These are phyloP conservation scores for Leucophenga montana DNA, from an alignment of 2,888 invertebrate species.

Conservation along the genomic window DNA sequence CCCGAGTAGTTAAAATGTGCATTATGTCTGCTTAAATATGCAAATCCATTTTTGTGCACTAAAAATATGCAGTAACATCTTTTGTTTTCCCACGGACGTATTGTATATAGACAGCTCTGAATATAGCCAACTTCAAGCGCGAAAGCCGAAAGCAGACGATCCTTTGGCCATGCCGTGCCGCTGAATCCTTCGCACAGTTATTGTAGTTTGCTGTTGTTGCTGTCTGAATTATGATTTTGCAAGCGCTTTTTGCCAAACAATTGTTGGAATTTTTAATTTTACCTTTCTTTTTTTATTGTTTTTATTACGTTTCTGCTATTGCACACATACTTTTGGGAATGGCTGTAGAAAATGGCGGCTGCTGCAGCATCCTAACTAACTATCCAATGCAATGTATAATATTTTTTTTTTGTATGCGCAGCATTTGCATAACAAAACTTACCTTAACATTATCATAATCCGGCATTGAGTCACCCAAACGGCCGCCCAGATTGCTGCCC, in stretches of 20 bases:
- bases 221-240: conserved; percentile 24
- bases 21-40: conserved; percentile 51
- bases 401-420: neutral
- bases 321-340: too few relatives aligned
- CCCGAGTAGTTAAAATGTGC: conserved; percentile 37
- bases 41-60: conserved; percentile 51
- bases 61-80: conserved; percentile 54
- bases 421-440: conserved; percentile 64
- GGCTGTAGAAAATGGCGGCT: neutral
- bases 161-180: too few relatives aligned
- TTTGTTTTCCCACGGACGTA: conserved; percentile 56
- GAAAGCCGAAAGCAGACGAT: conserved; percentile 4
- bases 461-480: conserved; percentile 74
- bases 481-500: conserved; percentile 75
- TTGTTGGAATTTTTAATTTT: conserved; percentile 28
- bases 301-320: neutral
- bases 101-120: neutral
- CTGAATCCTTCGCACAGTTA: too few relatives aligned
- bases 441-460: conserved; percentile 83
- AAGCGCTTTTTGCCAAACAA: conserved; percentile 22
- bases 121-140: neutral
- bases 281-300: conserved; percentile 8
- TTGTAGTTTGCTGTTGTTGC: neutral
- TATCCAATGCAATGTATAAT: conserved; percentile 33
- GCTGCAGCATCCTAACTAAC: conserved; percentile 16